phyloP scores from a whole-genome alignment of 2,888 invertebrate species.

The Cheilosia vulpina region DNA sequence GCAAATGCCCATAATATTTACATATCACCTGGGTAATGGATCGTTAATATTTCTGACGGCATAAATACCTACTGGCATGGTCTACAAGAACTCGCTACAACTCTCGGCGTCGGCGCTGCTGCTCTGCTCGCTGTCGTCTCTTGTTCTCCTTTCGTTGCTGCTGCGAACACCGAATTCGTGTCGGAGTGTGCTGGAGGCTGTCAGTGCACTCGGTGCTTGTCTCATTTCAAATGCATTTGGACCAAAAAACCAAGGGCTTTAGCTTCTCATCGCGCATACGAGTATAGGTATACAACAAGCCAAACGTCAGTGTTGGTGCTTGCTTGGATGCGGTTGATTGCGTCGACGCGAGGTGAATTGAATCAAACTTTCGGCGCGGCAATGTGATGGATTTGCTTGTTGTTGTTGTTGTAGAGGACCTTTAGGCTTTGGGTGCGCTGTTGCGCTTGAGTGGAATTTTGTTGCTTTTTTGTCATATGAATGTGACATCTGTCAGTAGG shows the following conservation, averaged over 20 bases:
- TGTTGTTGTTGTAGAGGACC: slow-evolving; percentile 11
- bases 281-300: too few species aligned
- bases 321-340: slow-evolving; percentile 66
- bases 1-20: slow-evolving; percentile 74
- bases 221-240: slow-evolving; percentile 63
- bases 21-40: slow-evolving; percentile 73
- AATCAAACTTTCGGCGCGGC: slow-evolving; percentile 54
- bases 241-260: slow-evolving; percentile 53
- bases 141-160: slow-evolving; percentile 19
- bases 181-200: slow-evolving; percentile 50
- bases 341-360: slow-evolving; percentile 67
- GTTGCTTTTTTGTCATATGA: slow-evolving; percentile 47
- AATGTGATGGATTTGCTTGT: slow-evolving; percentile 57
- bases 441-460: slow-evolving; percentile 42
- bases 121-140: slow-evolving; percentile 10
- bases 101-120: not conserved
- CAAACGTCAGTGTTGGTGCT: slow-evolving; percentile 4
- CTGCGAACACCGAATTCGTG: slow-evolving; percentile 52
- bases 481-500: slow-evolving; percentile 58
- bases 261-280: slow-evolving; percentile 20
- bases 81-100: slow-evolving; percentile 13
- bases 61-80: slow-evolving; percentile 67
- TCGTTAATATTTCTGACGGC: slow-evolving; percentile 73
- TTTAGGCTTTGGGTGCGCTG: not conserved
- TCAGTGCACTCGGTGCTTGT: slow-evolving; percentile 44